Conservation (phyloP, 2,797 vertebrate species). For the Chiloscyllium punctatum region DNA sequence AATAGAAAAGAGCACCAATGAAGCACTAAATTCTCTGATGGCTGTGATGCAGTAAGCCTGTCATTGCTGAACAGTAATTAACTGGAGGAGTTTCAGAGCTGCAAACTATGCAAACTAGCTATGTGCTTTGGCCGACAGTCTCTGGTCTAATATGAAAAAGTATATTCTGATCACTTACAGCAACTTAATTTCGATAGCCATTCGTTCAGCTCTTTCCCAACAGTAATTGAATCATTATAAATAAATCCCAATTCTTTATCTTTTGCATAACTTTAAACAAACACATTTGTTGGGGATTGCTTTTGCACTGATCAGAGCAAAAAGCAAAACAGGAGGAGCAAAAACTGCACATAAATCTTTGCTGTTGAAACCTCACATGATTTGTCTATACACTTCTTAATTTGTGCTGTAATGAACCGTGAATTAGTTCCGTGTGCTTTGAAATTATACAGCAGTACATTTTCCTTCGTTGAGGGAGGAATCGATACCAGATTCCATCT, state of each 20-base stretch:
- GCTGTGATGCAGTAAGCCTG: conserved; percentile 40
- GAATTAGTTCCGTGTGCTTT: neutral
- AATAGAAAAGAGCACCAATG: conserved; percentile 42
- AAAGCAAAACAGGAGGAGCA: neutral
- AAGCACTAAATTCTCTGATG: conserved; percentile 31
- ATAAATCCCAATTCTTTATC: conserved; percentile 31
- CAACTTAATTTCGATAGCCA: conserved; percentile 33
- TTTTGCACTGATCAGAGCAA: neutral
- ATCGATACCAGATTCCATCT: neutral
- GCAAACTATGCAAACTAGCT: conserved; percentile 41
- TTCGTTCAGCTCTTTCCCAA: conserved; percentile 22
- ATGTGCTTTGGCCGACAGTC: neutral
- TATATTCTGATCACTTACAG: conserved; percentile 35
- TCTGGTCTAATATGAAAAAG: conserved; percentile 34
- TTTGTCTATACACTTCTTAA: conserved; percentile 27
- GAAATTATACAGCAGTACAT: neutral
- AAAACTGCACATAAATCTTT: neutral
- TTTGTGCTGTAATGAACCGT: conserved; percentile 27
- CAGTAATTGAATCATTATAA: conserved; percentile 28
- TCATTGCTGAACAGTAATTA: conserved; percentile 47
- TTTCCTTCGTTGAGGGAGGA: neutral
- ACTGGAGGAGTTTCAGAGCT: conserved; percentile 44
- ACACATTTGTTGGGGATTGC: neutral
- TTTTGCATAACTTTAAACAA: conserved; percentile 29
- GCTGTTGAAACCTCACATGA: neutral